These are phyloP conservation scores for Xylophagus ater DNA, from an alignment of 2,888 invertebrate genomes.

Conservation along the genomic window DNA sequence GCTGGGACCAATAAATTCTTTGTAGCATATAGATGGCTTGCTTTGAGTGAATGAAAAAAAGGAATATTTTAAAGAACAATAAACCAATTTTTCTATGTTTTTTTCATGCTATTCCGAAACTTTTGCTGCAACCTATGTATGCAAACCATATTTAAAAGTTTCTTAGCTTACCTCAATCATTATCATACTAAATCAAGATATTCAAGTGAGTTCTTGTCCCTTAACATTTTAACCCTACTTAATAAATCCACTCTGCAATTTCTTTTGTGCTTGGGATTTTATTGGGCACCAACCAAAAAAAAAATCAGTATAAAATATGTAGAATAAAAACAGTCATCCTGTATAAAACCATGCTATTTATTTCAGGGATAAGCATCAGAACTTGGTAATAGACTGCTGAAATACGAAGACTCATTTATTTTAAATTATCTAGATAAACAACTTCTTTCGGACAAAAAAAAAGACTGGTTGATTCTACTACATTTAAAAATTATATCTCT, in stretches of 20 bases:
- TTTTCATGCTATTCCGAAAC: too few relatives aligned
- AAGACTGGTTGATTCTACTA: not conserved
- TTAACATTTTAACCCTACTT: too few relatives aligned
- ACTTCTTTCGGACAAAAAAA: conserved; percentile 2
- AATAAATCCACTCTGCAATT: not conserved
- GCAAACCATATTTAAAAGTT: too few relatives aligned
- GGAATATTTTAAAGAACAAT: too few relatives aligned
- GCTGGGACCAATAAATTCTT: too few relatives aligned
- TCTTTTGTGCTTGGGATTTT: conserved; percentile 5
- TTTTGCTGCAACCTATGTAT: too few relatives aligned
- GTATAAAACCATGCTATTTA: conserved; percentile 13
- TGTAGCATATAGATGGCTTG: too few relatives aligned
- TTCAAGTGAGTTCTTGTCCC: conserved; percentile 1
- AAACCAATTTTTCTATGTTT: too few relatives aligned
- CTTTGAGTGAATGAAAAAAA: too few relatives aligned
- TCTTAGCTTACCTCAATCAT: too few relatives aligned
- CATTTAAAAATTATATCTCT: too few relatives aligned
- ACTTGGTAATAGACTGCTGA: conserved; percentile 16
- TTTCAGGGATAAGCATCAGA: conserved; percentile 15
- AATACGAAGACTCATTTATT: conserved; percentile 15
- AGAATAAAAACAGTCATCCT: conserved; percentile 6
- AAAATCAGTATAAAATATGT: conserved; percentile 3
- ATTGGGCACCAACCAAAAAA: not conserved
- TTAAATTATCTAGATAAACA: conserved; percentile 17
- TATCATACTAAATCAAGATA: too few relatives aligned